Percentiles rank a stretch among this genome's conserved stretches.
Conservation (phyloP, 2,797 vertebrate species). For the Falco cherrug region DNA sequence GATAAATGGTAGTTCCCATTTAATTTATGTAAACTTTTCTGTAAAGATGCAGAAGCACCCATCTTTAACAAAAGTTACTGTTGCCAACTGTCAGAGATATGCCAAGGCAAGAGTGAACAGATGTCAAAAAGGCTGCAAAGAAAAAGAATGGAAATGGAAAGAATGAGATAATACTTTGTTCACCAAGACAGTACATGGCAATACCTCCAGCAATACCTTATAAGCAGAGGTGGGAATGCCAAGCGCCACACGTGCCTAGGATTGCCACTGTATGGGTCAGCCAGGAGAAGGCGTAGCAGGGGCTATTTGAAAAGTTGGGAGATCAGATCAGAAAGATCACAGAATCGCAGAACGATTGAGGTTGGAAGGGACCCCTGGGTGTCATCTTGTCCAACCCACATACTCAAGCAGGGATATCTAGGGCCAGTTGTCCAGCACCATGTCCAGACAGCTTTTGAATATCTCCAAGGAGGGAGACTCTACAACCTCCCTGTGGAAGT, state of each 20-base stretch:
- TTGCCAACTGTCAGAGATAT: constrained; percentile 47
- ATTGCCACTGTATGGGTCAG: neutral
- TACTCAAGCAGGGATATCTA: neutral
- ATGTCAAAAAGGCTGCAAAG: constrained; percentile 34
- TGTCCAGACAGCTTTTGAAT: neutral
- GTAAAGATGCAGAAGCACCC: constrained; percentile 25
- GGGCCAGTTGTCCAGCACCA: neutral
- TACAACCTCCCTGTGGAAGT: neutral
- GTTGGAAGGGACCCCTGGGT: neutral
- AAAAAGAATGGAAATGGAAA: neutral
- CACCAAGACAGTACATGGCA: neutral
- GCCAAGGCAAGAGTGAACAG: neutral
- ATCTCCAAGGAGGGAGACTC: neutral
- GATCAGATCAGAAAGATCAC: neutral
- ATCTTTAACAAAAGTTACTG: constrained; percentile 23
- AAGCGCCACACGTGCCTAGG: neutral
- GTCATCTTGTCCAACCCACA: neutral
- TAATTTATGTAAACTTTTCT: constrained; percentile 18
- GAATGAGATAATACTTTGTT: neutral
- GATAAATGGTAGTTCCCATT: neutral
- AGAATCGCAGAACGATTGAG: neutral
- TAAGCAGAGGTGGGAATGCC: neutral
- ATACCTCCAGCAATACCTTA: neutral
- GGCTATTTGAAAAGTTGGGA: neutral
- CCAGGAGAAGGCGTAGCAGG: neutral